Evolutionary conservation across 2,888 invertebrate species (phyloP).

Genomic region (Rotaria macrura): DNA sequence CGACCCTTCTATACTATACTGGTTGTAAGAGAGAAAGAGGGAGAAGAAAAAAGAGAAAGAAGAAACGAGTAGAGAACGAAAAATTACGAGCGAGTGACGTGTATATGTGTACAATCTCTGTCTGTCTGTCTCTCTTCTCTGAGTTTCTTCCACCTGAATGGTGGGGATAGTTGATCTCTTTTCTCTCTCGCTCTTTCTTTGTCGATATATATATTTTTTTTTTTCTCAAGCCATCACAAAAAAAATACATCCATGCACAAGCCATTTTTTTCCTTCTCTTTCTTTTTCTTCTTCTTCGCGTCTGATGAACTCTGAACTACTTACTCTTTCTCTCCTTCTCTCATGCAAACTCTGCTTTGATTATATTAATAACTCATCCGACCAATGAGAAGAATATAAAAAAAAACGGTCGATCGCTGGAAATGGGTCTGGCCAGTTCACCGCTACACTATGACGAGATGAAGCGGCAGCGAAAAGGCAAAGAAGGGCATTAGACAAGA

Average conservation of each 20-base stretch:
- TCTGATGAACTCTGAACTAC: conserved; percentile 1
- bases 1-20: background rate
- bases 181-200: background rate
- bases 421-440: background rate
- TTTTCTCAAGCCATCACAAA: background rate
- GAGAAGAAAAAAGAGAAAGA: background rate
- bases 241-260: background rate
- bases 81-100: background rate
- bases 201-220: background rate
- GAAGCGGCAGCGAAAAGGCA: background rate
- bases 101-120: background rate
- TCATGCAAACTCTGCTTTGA: background rate
- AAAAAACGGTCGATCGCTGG: background rate
- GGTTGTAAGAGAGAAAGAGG: background rate
- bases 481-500: background rate
- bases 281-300: background rate
- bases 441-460: background rate
- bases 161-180: background rate
- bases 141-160: background rate
- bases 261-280: background rate
- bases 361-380: background rate
- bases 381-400: background rate
- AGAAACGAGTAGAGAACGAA: background rate
- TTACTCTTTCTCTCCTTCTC: background rate
- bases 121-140: background rate